These are phyloP conservation scores for Phthorimaea operculella DNA, from an alignment of 1,140 invertebrate genomes.

Conservation along the genomic window DNA sequence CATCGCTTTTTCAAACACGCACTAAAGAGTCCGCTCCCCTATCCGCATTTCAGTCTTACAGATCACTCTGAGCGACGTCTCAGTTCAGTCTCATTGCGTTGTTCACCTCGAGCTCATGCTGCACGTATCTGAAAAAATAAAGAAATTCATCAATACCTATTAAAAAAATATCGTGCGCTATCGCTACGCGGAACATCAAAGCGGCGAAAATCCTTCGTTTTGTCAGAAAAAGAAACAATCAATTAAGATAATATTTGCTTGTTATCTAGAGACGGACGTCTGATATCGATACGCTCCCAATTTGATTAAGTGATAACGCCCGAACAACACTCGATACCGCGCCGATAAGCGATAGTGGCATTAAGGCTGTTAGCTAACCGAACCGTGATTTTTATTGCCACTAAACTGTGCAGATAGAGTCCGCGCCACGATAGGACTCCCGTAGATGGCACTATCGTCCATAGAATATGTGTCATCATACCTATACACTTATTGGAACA, in stretches of 20 bases:
- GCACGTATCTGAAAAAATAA: constrained; percentile 40
- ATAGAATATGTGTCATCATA: too few species aligned
- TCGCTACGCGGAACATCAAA: constrained; percentile 42
- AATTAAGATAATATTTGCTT: constrained; percentile 59
- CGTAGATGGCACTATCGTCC: too few species aligned
- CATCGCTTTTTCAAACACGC: constrained; percentile 60
- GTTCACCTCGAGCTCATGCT: constrained; percentile 26
- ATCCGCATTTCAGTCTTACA: constrained; percentile 43
- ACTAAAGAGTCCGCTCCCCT: constrained; percentile 51
- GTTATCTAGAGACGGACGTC: constrained; percentile 52
- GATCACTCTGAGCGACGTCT: not conserved
- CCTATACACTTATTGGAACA: too few species aligned
- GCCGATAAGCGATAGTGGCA: constrained; percentile 36
- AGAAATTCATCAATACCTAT: constrained; percentile 4
- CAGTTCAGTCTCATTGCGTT: not conserved
- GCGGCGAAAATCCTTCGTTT: constrained; percentile 34
- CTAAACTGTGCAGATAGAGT: constrained; percentile 31
- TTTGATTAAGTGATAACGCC: constrained; percentile 39
- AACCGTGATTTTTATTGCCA: constrained; percentile 60
- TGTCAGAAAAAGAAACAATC: constrained; percentile 57
- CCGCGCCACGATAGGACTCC: too few species aligned
- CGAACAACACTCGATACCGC: not conserved
- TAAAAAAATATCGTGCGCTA: not conserved
- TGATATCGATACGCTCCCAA: constrained; percentile 61
- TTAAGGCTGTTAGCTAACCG: constrained; percentile 59